phyloP scores from a whole-genome alignment of 2,113 vertebrate genomes.

The Equus quagga region DNA sequence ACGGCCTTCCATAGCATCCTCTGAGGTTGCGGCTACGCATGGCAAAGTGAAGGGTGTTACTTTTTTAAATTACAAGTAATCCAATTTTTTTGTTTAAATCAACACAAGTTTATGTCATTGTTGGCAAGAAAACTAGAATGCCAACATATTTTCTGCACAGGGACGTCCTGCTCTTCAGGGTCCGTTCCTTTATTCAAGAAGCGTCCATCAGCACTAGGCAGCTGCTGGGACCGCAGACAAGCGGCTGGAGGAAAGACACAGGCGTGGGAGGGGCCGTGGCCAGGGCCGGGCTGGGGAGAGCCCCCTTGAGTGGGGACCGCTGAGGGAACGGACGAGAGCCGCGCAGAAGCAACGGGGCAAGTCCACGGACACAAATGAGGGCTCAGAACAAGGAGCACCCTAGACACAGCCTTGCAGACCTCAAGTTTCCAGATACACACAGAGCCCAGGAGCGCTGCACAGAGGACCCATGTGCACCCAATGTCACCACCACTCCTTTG shows the following conservation, averaged over 20 bases:
- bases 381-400: accelerated
- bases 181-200: neutral
- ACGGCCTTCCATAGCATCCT: neutral
- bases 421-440: neutral
- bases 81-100: neutral
- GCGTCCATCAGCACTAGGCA: accelerated
- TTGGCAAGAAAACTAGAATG: neutral
- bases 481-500: accelerated
- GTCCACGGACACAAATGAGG: neutral
- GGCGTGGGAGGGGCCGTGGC: accelerated
- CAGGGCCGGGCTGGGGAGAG: neutral
- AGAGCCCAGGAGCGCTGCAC: accelerated
- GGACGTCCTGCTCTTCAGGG: accelerated
- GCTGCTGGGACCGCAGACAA: accelerated
- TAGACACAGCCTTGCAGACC: neutral
- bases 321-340: neutral
- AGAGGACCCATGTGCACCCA: accelerated
- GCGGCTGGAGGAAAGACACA: accelerated
- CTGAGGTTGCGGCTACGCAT: accelerated
- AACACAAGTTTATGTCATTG: neutral
- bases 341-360: accelerated
- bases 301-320: accelerated
- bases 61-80: no score
- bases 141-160: neutral
- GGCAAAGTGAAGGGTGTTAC: accelerated